Base-by-base conservation (phyloP, 2,888 invertebrate genomes). In the Scotopteryx bipunctaria region DNA sequence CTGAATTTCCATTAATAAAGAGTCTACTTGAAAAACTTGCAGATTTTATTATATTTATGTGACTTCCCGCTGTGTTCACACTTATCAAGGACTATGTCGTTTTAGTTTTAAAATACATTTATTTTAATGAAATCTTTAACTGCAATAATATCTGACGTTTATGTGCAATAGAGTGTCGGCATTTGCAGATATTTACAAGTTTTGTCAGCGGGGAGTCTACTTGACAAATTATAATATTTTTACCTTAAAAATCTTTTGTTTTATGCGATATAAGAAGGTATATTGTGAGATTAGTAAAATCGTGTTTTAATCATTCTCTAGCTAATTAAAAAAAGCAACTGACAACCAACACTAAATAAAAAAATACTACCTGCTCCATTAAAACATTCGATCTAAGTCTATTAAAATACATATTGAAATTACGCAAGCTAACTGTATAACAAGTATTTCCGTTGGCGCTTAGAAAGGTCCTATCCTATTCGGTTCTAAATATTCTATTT, bases 401-500 rank as follows among this genome's bases (percentile, higher is more conserved):
- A n/a, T n/a, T n/a, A n/a, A n/a, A n/a, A n/a, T n/a, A n/a, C n/a
- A n/a, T n/a, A 44, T 48, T 48, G 48, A 48, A 44, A 54, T 44
- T 54, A 49, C 54, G 48, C 54, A 54, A 54, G 40, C 15, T 50
- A 50, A 43, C 49, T 41, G 45, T 46, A 17, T 54, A 48, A 54
- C 54, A 41, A 48, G 53, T 48, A 44, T 83, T 82, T 81, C 71
- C 73, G 74, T 73, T 78, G 79, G 81, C 76, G 78, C 76, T 84
- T 82, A 83, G 82, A 84, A 76, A 83, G 83, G 80, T 81, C 78
- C 78, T 82, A 81, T 81, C 78, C 78, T 82, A 81, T 48, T 54
- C 35, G 54, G 67, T 66, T 64, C 57, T 51, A 79, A 82, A 83
- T 87, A 88, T 89, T 88, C 87, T 86, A 90, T 90, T 90, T 83